Conservation (phyloP, 2,888 invertebrate species). For the Oxyteleia sp. region DNA sequence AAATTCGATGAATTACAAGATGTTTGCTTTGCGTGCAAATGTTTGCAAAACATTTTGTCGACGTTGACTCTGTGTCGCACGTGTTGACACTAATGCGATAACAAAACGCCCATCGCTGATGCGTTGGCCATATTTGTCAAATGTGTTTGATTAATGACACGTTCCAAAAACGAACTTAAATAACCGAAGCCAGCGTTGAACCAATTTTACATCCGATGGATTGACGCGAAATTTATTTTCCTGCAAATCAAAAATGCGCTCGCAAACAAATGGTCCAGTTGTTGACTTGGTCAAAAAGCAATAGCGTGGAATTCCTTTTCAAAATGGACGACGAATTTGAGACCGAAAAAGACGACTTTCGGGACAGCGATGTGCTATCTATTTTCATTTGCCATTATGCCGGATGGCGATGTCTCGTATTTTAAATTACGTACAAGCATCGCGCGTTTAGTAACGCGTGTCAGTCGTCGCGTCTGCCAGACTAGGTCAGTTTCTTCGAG, state of each 20-base stretch:
- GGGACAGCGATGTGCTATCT: slow-evolving; percentile 31
- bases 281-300: background rate
- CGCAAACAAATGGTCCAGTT: background rate
- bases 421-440: slow-evolving; percentile 53
- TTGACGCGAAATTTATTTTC: background rate
- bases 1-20: slow-evolving; percentile 34
- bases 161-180: slow-evolving; percentile 31
- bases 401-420: slow-evolving; percentile 37
- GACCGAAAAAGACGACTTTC: background rate
- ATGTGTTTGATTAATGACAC: slow-evolving; percentile 48
- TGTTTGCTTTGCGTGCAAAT: slow-evolving; percentile 36
- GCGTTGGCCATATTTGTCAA: slow-evolving; percentile 37
- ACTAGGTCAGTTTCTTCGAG: slow-evolving; percentile 58
- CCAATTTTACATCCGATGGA: background rate
- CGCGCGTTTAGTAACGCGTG: slow-evolving; percentile 49
- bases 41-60: slow-evolving; percentile 46
- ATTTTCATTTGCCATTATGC: slow-evolving; percentile 41
- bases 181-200: background rate
- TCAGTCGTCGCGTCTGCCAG: slow-evolving; percentile 32
- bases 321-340: slow-evolving; percentile 25
- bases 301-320: background rate
- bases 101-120: slow-evolving; percentile 45
- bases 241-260: no score
- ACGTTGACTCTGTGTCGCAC: slow-evolving; percentile 9
- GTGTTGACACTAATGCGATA: slow-evolving; percentile 50